These are phyloP conservation scores for Ramphastos sulfuratus DNA, from an alignment of 2,113 vertebrate species.

Conservation along the genomic window DNA sequence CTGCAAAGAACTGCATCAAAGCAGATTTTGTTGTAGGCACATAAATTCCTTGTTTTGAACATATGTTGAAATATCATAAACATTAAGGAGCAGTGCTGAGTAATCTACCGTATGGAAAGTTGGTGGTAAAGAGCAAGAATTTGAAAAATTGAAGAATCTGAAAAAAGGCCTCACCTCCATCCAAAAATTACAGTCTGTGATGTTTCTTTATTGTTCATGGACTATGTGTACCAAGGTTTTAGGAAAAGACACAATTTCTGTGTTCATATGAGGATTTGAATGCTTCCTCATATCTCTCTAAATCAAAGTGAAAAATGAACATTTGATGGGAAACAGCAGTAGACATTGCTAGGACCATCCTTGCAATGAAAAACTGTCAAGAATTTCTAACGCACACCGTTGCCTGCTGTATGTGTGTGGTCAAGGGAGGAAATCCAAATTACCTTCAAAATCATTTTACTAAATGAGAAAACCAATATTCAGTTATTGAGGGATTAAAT, in stretches of 20 bases:
- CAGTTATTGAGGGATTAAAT: not conserved
- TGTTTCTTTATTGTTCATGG: not conserved
- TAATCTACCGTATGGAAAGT: not conserved
- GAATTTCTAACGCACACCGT: not conserved
- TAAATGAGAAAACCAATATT: not conserved
- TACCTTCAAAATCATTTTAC: not conserved
- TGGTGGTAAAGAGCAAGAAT: not conserved
- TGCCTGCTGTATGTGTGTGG: not conserved
- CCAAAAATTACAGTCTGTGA: not conserved
- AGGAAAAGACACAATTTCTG: not conserved
- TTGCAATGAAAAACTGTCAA: not conserved
- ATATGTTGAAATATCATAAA: not conserved
- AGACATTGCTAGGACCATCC: accelerated
- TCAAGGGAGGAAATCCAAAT: not conserved
- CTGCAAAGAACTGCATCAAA: not conserved
- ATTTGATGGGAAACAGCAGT: not conserved
- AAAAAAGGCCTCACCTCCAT: not conserved
- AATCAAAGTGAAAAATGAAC: not conserved
- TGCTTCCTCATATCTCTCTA: not conserved
- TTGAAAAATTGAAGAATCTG: not conserved
- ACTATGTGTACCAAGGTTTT: not conserved
- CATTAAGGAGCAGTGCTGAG: not conserved
- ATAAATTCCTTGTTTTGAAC: not conserved
- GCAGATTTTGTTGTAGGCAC: not conserved
- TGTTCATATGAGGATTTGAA: not conserved